phyloP scores from a whole-genome alignment of 2,113 vertebrate genomes.

The Ondatra zibethicus region DNA sequence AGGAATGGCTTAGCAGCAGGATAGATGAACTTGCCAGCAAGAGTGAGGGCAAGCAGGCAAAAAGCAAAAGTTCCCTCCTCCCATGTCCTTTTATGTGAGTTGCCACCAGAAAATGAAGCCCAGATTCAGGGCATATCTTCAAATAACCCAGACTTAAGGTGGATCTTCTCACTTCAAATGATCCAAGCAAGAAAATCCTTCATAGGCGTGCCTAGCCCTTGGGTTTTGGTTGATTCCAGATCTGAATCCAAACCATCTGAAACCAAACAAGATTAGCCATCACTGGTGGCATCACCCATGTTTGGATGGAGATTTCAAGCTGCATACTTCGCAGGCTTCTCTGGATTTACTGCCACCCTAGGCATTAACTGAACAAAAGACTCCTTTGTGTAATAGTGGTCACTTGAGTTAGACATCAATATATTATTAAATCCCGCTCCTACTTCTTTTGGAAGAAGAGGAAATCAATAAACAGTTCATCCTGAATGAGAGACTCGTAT shows the following conservation, averaged over 20 bases:
- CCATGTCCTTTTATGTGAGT: background rate
- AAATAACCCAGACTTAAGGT: background rate
- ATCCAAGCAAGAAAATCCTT: no score
- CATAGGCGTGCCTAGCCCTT: background rate
- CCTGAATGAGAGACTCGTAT: background rate
- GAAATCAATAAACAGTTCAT: background rate
- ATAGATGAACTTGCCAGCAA: background rate
- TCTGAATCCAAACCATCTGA: background rate
- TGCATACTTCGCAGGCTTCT: background rate
- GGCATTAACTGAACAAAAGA: background rate
- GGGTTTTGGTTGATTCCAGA: background rate
- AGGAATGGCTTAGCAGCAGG: background rate
- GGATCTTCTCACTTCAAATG: no score
- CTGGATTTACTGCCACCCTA: background rate
- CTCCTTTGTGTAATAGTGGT: background rate
- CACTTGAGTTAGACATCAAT: background rate
- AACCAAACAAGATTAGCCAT: background rate
- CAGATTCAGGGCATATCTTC: background rate
- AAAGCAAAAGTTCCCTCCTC: background rate
- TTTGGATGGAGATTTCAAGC: background rate
- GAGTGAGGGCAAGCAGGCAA: background rate
- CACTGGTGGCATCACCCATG: background rate
- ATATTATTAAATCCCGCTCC: background rate
- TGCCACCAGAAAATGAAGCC: background rate
- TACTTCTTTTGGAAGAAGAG: background rate